A percentile compares a stretch with the other conserved stretches of the same genome.
Conservation (phyloP, 2,797 vertebrate genomes). For the Petrocephalus schoutedeni region DNA sequence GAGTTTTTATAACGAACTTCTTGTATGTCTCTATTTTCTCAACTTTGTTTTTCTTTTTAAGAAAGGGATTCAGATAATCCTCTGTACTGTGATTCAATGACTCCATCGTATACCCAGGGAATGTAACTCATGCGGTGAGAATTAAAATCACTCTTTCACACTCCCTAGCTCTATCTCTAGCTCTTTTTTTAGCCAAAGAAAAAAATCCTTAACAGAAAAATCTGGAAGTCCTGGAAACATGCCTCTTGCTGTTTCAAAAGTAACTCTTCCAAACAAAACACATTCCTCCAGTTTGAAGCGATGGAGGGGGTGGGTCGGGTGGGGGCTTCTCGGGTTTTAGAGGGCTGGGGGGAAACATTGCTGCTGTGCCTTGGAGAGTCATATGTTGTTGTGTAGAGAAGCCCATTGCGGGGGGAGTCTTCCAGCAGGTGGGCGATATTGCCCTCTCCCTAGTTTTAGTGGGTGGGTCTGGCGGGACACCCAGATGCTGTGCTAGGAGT, state of each 20-base stretch:
- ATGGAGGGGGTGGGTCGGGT: neutral
- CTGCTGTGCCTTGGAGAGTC: neutral
- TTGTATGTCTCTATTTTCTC: neutral
- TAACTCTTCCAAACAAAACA: slow-evolving; percentile 33
- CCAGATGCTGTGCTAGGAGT: neutral
- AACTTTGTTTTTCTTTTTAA: slow-evolving; percentile 24
- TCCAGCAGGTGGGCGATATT: no score
- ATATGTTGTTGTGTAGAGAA: neutral
- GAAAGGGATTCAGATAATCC: slow-evolving; percentile 22
- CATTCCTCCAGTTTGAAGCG: slow-evolving; percentile 30
- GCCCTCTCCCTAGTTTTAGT: neutral
- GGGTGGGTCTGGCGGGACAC: neutral
- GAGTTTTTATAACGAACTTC: neutral
- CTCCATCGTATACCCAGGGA: slow-evolving; percentile 31
- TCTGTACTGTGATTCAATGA: slow-evolving; percentile 31
- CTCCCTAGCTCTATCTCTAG: slow-evolving; percentile 18
- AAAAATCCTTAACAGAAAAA: slow-evolving; percentile 28
- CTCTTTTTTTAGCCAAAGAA: neutral
- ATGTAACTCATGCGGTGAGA: slow-evolving; percentile 37
- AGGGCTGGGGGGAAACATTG: neutral
- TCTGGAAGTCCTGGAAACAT: slow-evolving; percentile 27
- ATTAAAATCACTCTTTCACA: slow-evolving; percentile 25
- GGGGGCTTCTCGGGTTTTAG: slow-evolving; percentile 18
- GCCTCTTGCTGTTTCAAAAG: slow-evolving; percentile 24
- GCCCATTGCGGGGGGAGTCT: neutral